These are phyloP conservation scores for Cariama cristata DNA, from an alignment of 2,113 vertebrate genomes.

Conservation along the genomic window DNA sequence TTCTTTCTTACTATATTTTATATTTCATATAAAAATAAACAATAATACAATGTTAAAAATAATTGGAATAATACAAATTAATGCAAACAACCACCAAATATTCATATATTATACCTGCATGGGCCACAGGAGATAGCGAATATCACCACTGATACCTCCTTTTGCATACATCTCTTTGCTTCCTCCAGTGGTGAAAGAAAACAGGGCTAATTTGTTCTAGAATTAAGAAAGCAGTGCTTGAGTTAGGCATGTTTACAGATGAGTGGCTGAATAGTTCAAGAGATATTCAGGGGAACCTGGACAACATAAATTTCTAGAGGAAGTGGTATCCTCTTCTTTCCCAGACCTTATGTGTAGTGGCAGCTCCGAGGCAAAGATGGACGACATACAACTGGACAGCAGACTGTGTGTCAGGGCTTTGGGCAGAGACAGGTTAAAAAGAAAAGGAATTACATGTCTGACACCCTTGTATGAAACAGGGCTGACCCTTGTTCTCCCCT, in stretches of 20 bases:
- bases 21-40: background rate
- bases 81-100: background rate
- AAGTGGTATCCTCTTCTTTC: background rate
- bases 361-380: background rate
- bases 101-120: slow-evolving; percentile 70
- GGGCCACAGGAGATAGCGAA: slow-evolving; percentile 77
- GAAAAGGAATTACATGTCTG: background rate
- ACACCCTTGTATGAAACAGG: background rate
- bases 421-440: background rate
- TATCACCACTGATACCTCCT: slow-evolving; percentile 26
- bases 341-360: background rate
- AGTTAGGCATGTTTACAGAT: background rate
- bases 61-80: background rate
- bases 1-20: background rate
- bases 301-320: background rate
- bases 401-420: background rate
- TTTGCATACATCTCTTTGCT: slow-evolving; percentile 39
- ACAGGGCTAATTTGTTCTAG: slow-evolving; percentile 74
- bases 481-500: background rate
- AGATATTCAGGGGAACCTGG: background rate
- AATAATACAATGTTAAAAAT: background rate
- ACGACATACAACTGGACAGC: background rate
- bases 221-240: background rate
- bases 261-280: background rate
- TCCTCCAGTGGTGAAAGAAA: slow-evolving; percentile 78